Evolutionary conservation across 2,113 vertebrate species (phyloP), one percentile per base, ranked within the genome.

Genomic region (Rhinolophus ferrumequinum): DNA sequence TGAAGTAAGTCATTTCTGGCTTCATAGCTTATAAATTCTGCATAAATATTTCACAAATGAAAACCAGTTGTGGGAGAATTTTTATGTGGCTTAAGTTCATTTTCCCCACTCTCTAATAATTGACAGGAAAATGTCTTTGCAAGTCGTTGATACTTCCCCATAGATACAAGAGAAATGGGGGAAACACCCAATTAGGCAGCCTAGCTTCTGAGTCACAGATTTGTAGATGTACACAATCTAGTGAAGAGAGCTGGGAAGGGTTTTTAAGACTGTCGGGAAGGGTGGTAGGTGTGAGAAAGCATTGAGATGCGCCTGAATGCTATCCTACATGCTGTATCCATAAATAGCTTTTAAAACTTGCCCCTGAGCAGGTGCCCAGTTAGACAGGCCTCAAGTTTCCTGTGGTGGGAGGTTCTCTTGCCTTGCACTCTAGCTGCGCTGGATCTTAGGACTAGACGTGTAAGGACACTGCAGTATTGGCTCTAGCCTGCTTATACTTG

Each of bases 21-120:
- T 96, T 94, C 8, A 0, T 88, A 66, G 82, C 30, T 88, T 96
- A 44, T 81, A 95, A 93, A 79, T 56, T 76, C 38, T 85, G 76
- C 91, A 80, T 93, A 91, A 95, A 77, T 94, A 81, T 84, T 95
- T 97, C 76, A 56, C 35, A 72, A 72, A 52, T 88, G 76, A 95
- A 96, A 96, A 69, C 33, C 54, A 95, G 4, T 93, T 92, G 90
- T 84, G 93, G 89, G 70, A 88, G 82, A 95, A 72, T 62, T 97
- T 87, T 82, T 58, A 44, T 12, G 18, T 75, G 69, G 7, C 50
- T 88, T 93, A 72, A 93, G 90, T 94, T 52, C 52, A 44, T 60
- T 64, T 96, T 90, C 16, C 26, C 62, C 35, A 13, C 41, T 62
- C 19, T 47, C 33, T 47, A 41, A 47, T 83, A 76, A 24, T 64